Base-by-base conservation (phyloP, 2,113 vertebrate species). In the Theristicus caerulescens region DNA sequence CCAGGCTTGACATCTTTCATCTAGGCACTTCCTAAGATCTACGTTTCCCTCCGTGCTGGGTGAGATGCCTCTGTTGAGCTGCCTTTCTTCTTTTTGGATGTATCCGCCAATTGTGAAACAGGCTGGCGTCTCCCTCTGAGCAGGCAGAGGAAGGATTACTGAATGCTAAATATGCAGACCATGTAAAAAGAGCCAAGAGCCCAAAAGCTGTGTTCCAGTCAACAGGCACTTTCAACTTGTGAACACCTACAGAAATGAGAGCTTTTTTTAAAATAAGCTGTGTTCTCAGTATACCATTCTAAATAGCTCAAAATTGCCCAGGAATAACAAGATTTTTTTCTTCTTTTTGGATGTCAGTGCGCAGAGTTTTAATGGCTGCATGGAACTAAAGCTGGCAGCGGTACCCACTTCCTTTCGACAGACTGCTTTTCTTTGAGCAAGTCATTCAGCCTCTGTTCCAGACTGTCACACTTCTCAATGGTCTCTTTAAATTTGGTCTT, bases 401-500 rank as follows among this genome's bases (percentile, higher is more conserved):
- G 83, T 92, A 97, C 98, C 55, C 98, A 99, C 99, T 99, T 99
- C 93, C 99, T 99, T 82, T 99, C 99, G 16, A 99, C 82, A 88
- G 98, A 97, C 94, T 99, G 99, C 95, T 99, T 99, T 74, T 99
- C 99, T 97, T 99, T 99, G 66, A 98, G 96, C 26, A 99, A 97
- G 72, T 99, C 99, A 80, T 98, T 99, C n/a, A 99, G 95, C 77
- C 98, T 98, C 64, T 98, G 98, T 94, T 99, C 99, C 97, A 99
- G 93, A 88, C 98, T 99, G 91, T 99, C 99, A 91, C 99, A 99
- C 91, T 99, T 99, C 97, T 99, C 99, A 97, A 99, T 98, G 17
- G 99, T 99, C 97, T 99, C 99, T 98, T 99, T 99, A 97, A 99
- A 99, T 93, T 99, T 99, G 20, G 98, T 97, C 98, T 99, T 99